Evolutionary conservation across 2,888 invertebrate species (phyloP).

Genomic region (Eupeodes latifasciatus): DNA sequence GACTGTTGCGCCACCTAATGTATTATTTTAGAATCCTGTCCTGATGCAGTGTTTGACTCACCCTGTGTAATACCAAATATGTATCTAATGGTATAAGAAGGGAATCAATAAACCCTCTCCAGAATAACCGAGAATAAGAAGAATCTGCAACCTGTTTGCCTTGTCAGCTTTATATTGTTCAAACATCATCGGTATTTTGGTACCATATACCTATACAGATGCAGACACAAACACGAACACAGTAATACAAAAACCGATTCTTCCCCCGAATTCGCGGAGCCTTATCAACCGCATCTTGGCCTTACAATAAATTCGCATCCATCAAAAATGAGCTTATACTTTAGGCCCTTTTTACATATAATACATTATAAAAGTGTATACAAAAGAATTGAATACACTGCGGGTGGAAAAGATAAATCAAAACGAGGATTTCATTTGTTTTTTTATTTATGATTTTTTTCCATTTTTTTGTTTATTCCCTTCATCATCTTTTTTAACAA

Average conservation of each 20-base stretch:
- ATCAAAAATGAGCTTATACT: conserved; percentile 72
- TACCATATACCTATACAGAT: not conserved
- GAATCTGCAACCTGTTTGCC: conserved; percentile 64
- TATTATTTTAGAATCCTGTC: no score
- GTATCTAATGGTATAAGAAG: conserved; percentile 1
- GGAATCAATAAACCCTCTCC: conserved; percentile 48
- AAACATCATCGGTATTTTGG: conserved; percentile 11
- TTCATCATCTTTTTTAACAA: conserved; percentile 33
- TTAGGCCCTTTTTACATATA: conserved; percentile 52
- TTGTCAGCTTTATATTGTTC: conserved; percentile 47
- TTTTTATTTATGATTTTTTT: conserved; percentile 34
- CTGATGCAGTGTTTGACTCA: no score
- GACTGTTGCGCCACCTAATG: no score
- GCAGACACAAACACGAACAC: not conserved
- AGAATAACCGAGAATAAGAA: conserved; percentile 20
- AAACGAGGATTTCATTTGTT: conserved; percentile 47
- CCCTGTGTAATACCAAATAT: not conserved
- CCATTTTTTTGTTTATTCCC: conserved; percentile 21
- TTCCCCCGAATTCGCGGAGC: conserved; percentile 45
- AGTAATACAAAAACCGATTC: not conserved
- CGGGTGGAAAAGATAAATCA: conserved; percentile 65
- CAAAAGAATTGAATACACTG: conserved; percentile 53
- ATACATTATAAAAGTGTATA: conserved; percentile 40
- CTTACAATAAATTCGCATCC: conserved; percentile 71
- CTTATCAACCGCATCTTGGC: conserved; percentile 61